Evolutionary conservation across 2,113 vertebrate genomes (phyloP).

Genomic region (Sinocyclocheilus rhinocerous): DNA sequence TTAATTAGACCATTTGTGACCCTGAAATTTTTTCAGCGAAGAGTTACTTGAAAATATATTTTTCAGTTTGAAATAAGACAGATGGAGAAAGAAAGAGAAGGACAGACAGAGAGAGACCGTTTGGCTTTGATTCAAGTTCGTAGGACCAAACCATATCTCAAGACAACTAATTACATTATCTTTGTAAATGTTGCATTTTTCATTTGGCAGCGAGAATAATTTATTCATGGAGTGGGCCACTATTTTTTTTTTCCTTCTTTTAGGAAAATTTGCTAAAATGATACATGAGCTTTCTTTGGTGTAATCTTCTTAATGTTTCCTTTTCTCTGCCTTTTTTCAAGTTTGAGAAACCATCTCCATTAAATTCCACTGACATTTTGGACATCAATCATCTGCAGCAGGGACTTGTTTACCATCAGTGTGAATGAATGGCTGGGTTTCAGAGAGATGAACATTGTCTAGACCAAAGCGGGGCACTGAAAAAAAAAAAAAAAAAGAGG

Average conservation of each 20-base stretch:
- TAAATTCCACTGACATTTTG: slow-evolving; percentile 41
- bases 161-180: slow-evolving; percentile 60
- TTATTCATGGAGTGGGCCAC: slow-evolving; percentile 55
- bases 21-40: background rate
- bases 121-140: slow-evolving; percentile 48
- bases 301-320: slow-evolving; percentile 57
- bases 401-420: slow-evolving; percentile 35
- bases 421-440: slow-evolving; percentile 29
- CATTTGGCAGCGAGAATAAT: slow-evolving; percentile 55
- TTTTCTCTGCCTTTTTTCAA: slow-evolving; percentile 22
- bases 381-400: slow-evolving; percentile 46
- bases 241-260: slow-evolving; percentile 29
- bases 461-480: slow-evolving; percentile 16
- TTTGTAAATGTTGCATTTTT: slow-evolving; percentile 61
- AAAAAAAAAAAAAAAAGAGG: slow-evolving; percentile 1
- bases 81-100: background rate
- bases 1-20: background rate
- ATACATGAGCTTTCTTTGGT: slow-evolving; percentile 54
- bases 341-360: slow-evolving; percentile 38
- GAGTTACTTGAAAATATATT: background rate
- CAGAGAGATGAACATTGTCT: slow-evolving; percentile 24
- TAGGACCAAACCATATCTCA: slow-evolving; percentile 40
- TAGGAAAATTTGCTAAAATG: slow-evolving; percentile 56
- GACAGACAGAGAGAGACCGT: background rate
- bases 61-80: background rate